A percentile compares a stretch with the other conserved stretches of the same genome.
phyloP scores from a whole-genome alignment of 1,140 invertebrate genomes.

The Halyomorpha halys region DNA sequence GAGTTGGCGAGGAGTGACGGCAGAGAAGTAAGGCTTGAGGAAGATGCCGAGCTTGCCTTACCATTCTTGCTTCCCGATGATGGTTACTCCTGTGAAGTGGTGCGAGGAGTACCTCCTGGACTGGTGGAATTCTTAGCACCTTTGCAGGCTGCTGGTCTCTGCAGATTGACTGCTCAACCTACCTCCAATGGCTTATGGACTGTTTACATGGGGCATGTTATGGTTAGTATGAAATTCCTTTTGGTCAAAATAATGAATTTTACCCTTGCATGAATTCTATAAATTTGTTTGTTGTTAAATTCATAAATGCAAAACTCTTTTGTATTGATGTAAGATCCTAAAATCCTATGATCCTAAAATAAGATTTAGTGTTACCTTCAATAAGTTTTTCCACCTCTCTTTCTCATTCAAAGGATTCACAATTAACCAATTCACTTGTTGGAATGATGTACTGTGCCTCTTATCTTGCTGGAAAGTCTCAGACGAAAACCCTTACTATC shows the following conservation, averaged over 20 bases:
- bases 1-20: slow-evolving; percentile 82
- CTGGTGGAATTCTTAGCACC: slow-evolving; percentile 85
- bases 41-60: slow-evolving; percentile 78
- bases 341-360: too few relatives aligned
- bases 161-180: slow-evolving; percentile 77
- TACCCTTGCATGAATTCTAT: too few relatives aligned
- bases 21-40: slow-evolving; percentile 65
- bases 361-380: too few relatives aligned
- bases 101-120: slow-evolving; percentile 73
- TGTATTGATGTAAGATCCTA: too few relatives aligned
- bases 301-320: too few relatives aligned
- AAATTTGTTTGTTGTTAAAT: too few relatives aligned
- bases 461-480: too few relatives aligned
- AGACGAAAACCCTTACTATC: too few relatives aligned
- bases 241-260: neutral
- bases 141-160: slow-evolving; percentile 74
- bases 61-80: slow-evolving; percentile 91
- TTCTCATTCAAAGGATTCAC: too few relatives aligned
- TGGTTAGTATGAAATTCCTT: slow-evolving; percentile 27
- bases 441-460: too few relatives aligned
- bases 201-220: slow-evolving; percentile 68
- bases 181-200: slow-evolving; percentile 88
- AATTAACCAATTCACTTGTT: too few relatives aligned
- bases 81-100: slow-evolving; percentile 95
- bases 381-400: too few relatives aligned